Percentiles rank a stretch among this genome's conserved stretches.
Evolutionary conservation across 2,113 vertebrate species (phyloP).

Genomic region (Pitta sordida): DNA sequence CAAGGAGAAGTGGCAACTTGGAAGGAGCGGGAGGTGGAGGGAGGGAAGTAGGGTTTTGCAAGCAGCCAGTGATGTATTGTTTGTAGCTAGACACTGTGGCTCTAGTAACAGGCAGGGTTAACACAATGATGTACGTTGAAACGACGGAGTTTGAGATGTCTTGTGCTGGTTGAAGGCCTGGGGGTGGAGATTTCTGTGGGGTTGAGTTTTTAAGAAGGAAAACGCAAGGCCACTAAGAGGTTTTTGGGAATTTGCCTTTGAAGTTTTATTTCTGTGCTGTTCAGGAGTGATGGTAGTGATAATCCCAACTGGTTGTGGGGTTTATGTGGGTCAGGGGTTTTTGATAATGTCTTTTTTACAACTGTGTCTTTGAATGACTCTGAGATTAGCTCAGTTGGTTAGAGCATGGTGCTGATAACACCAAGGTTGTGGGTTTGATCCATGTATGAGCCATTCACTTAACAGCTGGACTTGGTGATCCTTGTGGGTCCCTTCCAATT

Average conservation of each 20-base stretch:
- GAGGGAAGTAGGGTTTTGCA: not conserved
- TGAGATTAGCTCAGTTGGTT: no score
- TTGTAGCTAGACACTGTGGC: not conserved
- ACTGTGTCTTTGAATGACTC: not conserved
- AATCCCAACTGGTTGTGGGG: not conserved
- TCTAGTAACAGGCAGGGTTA: not conserved
- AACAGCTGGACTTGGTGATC: no score
- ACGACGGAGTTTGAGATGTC: not conserved
- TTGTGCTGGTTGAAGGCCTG: not conserved
- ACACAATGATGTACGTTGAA: not conserved
- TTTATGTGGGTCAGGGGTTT: not conserved
- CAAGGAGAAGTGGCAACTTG: not conserved
- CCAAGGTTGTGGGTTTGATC: no score
- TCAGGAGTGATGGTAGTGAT: not conserved
- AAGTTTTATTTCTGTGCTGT: not conserved
- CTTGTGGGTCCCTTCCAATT: no score
- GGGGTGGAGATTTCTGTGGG: not conserved
- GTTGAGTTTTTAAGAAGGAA: not conserved
- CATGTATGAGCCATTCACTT: no score
- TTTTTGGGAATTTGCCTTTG: not conserved
- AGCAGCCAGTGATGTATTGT: not conserved
- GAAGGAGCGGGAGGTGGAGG: not conserved
- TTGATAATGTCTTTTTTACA: not conserved
- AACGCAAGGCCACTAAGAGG: not conserved
- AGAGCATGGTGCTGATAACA: no score